These are phyloP conservation scores for Hydrozoanthus gracilis DNA, from an alignment of 92 coral and sea anemone genomes.

Conservation along the genomic window DNA sequence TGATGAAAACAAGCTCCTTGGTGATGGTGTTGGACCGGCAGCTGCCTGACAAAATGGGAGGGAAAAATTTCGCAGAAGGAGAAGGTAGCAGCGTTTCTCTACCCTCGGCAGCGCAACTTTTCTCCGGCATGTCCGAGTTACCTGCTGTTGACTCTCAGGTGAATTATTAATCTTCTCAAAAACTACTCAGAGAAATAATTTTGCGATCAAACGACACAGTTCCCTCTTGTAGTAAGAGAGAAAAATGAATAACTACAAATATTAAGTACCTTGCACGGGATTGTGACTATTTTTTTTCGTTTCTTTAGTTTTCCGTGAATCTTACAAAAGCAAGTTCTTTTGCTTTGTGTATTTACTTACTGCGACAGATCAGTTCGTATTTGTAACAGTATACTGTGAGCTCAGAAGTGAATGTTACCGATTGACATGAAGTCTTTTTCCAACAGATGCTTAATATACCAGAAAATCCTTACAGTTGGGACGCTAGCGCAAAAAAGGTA, in stretches of 20 bases:
- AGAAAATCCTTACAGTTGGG: conserved; percentile 88
- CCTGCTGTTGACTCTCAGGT: conserved; percentile 85
- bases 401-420: background rate
- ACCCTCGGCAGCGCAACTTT: conserved; percentile 78
- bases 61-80: conserved; percentile 75
- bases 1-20: conserved; percentile 68
- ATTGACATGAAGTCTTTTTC: background rate
- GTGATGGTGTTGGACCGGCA: conserved; percentile 81
- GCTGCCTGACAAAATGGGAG: conserved; percentile 79
- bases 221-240: background rate
- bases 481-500: conserved; percentile 66
- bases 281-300: too few relatives aligned
- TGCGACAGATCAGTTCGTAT: too few relatives aligned
- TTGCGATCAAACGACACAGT: background rate
- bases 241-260: background rate
- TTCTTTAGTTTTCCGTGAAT: too few relatives aligned
- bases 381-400: background rate
- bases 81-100: conserved; percentile 65
- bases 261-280: too few relatives aligned
- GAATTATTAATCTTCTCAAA: too few relatives aligned
- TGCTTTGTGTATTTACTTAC: too few relatives aligned
- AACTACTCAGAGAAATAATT: background rate
- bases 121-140: conserved; percentile 47
- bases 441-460: conserved; percentile 75
- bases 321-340: too few relatives aligned